A percentile compares a stretch with the other conserved stretches of the same genome.
These are phyloP conservation scores for Capitulum mitella DNA, from an alignment of 2,888 invertebrate genomes.

Conservation along the genomic window DNA sequence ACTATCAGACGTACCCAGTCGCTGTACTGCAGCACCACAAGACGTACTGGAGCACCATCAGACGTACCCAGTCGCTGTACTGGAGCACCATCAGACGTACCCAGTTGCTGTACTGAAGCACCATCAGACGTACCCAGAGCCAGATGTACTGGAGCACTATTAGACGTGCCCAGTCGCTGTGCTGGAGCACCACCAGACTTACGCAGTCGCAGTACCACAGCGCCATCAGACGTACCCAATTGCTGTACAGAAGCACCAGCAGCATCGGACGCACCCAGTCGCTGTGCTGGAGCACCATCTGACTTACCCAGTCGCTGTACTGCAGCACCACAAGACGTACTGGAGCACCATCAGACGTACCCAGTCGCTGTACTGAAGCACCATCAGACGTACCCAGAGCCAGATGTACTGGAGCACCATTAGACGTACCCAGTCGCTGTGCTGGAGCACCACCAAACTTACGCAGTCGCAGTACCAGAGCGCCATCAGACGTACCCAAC, in stretches of 20 bases:
- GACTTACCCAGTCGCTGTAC: not conserved
- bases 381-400: no score
- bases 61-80: conserved; percentile 72
- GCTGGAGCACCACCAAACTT: not conserved
- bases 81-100: conserved; percentile 83
- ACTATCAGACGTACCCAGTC: not conserved
- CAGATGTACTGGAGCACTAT: no score
- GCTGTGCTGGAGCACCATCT: not conserved
- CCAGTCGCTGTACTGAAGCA: no score
- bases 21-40: no score
- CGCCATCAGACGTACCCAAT: not conserved
- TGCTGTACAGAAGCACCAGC: not conserved
- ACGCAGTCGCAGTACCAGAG: not conserved
- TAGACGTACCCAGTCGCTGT: not conserved
- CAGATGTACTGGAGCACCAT: not conserved
- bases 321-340: conserved; percentile 43
- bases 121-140: no score
- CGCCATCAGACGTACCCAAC: not conserved
- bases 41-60: conserved; percentile 43
- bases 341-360: no score
- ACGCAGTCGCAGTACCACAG: not conserved
- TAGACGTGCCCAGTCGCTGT: no score
- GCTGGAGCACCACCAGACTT: no score
- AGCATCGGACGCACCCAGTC: not conserved
- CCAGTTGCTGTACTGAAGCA: no score